Base-by-base conservation (phyloP, 2,113 vertebrate genomes). In the Colaptes auratus region DNA sequence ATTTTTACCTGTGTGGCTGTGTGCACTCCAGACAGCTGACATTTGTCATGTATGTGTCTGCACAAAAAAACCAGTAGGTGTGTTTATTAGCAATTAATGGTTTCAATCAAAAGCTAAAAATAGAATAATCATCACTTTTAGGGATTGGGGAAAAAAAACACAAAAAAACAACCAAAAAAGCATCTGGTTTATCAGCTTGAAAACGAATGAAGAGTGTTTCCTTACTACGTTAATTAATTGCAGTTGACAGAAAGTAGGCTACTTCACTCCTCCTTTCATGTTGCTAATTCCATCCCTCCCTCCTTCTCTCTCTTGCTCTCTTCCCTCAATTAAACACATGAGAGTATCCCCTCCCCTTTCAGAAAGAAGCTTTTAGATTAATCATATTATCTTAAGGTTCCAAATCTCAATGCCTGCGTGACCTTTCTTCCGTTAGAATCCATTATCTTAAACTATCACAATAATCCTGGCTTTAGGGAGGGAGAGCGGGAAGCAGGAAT, bases 381-480 rank as follows among this genome's bases (percentile, higher is more conserved):
- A 99, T 99, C 99, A 99, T 99, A 99, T 99, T 99, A 99, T 99
- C 99, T 99, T 98, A 98, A 98, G 98, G 98, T 99, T 99, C 98
- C 98, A 98, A 99, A 99, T 99, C 99, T 99, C 98, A 97, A 98
- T 98, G 98, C 98, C 98, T 98, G 98, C 94, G 82, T 99, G 99
- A 99, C 99, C 99, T 99, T 99, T 98, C 98, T 98, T 99, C 99
- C 98, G 97, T 99, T 99, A 98, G 98, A 99, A 99, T 99, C 99
- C 99, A 99, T 99, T 99, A 99, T 99, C 99, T 99, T 99, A 99
- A 99, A 99, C 99, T 99, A 99, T 99, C 99, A 98, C 98, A 97
- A 98, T 99, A 99, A 99, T 99, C 99, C 99, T 99, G 98, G 99
- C 99, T 99, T 99, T 99, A 98, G 98, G 98, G 98, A 98, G 98